phyloP scores from a whole-genome alignment of 1,140 invertebrate species.

The Pentalonia nigronervosa region DNA sequence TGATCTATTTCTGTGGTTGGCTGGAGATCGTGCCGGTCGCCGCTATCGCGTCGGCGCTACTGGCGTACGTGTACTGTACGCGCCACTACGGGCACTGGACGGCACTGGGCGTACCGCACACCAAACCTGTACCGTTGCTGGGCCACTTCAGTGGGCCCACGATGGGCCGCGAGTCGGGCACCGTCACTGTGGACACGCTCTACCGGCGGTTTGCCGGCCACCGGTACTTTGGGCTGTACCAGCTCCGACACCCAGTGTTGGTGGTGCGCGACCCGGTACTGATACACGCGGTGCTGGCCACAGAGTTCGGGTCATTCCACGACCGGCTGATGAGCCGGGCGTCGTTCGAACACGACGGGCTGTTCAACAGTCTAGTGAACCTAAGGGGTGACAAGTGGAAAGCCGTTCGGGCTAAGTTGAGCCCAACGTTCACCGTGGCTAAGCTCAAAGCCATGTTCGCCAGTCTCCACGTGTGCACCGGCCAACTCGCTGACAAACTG shows the following conservation, averaged over 20 bases:
- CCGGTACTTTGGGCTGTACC: conserved; percentile 63
- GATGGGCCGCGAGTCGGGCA: neutral
- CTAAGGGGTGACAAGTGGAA: conserved; percentile 63
- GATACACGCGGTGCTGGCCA: conserved; percentile 65
- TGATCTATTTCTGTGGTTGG: neutral
- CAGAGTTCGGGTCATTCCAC: conserved; percentile 66
- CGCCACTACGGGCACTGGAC: neutral
- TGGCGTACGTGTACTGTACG: neutral
- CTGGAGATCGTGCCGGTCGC: neutral
- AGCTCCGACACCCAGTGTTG: conserved; percentile 63
- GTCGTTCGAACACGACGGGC: conserved; percentile 61
- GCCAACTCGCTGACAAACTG: conserved; percentile 63
- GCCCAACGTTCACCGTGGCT: conserved; percentile 64
- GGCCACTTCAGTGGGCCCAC: neutral
- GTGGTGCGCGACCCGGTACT: conserved; percentile 65
- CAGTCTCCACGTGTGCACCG: conserved; percentile 64
- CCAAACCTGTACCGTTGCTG: neutral
- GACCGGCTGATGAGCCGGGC: conserved; percentile 62
- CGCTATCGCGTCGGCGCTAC: neutral
- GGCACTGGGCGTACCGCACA: neutral
- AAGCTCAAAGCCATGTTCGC: conserved; percentile 68
- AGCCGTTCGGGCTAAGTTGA: conserved; percentile 63
- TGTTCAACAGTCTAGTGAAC: conserved; percentile 60
- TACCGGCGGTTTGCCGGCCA: conserved; percentile 59
- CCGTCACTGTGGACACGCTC: neutral